A percentile compares a stretch with the other conserved stretches of the same genome.
Evolutionary conservation across 2,113 vertebrate genomes (phyloP).

Genomic region (Hemicordylus capensis): DNA sequence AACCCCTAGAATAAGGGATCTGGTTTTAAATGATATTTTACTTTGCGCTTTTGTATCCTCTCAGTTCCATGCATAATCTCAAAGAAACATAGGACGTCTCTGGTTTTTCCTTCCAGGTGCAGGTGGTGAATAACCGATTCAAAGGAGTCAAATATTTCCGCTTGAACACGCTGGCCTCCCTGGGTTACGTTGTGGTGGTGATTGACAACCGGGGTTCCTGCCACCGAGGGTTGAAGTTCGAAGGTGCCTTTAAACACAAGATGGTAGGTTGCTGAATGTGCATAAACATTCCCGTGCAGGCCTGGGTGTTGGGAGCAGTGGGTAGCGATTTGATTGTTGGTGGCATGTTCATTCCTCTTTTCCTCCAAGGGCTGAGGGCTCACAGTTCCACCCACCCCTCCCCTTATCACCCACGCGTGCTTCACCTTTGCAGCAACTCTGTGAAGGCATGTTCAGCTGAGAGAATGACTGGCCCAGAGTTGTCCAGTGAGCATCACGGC

Average conservation of each 20-base stretch:
- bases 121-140: slow-evolving; percentile 84
- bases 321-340: no score
- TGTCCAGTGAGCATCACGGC: no score
- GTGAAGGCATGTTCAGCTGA: no score
- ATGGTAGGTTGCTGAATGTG: slow-evolving; percentile 75
- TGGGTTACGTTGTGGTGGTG: slow-evolving; percentile 83
- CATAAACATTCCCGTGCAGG: neutral
- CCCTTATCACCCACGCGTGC: no score
- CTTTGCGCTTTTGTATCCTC: neutral
- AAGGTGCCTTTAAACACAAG: slow-evolving; percentile 86
- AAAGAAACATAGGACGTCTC: slow-evolving; percentile 60
- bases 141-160: slow-evolving; percentile 86
- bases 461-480: no score
- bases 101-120: slow-evolving; percentile 79
- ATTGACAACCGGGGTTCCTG: slow-evolving; percentile 85
- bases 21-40: neutral
- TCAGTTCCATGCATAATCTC: neutral
- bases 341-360: no score
- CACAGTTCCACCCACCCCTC: no score
- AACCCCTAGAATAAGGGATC: neutral
- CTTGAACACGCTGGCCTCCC: slow-evolving; percentile 81
- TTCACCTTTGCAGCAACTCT: no score
- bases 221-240: slow-evolving; percentile 83
- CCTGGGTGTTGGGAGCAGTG: fast-evolving
- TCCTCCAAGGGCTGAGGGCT: no score